Conservation (phyloP, 2,113 vertebrate species). For the Meleagris gallopavo region DNA sequence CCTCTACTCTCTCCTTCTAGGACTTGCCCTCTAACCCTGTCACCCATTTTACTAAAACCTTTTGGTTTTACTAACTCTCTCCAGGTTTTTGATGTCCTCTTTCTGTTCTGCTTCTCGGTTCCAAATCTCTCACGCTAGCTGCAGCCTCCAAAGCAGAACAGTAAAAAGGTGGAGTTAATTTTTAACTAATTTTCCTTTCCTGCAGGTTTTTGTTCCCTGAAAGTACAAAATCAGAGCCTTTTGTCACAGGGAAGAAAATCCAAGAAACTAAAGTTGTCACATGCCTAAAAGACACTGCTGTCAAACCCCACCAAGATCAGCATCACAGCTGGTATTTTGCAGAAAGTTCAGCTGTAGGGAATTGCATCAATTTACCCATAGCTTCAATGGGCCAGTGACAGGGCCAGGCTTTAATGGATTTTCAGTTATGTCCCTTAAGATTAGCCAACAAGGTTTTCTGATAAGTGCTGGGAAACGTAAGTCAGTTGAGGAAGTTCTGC, state of each 20-base stretch:
- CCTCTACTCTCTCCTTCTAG: slow-evolving; percentile 74
- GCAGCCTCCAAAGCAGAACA: background rate
- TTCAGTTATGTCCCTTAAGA: slow-evolving; percentile 46
- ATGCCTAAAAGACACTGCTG: background rate
- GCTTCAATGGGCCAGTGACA: background rate
- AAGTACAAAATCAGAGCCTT: background rate
- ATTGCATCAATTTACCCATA: background rate
- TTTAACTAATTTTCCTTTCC: slow-evolving; percentile 5
- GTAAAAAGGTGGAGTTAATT: background rate
- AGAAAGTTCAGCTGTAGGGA: background rate
- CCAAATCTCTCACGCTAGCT: slow-evolving; percentile 13
- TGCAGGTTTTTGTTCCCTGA: background rate
- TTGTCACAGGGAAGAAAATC: background rate
- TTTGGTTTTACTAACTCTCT: slow-evolving; percentile 66
- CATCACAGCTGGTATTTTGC: background rate
- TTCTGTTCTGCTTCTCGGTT: slow-evolving; percentile 4
- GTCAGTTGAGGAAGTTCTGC: slow-evolving; percentile 70
- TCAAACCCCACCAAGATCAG: background rate
- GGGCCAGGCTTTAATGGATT: slow-evolving; percentile 49
- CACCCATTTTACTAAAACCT: slow-evolving; percentile 52
- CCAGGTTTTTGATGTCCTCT: slow-evolving; percentile 60
- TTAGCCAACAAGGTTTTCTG: slow-evolving; percentile 36
- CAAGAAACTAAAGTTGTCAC: background rate
- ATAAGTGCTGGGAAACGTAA: slow-evolving; percentile 67
- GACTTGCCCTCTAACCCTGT: slow-evolving; percentile 66